phyloP scores from a whole-genome alignment of 2,797 vertebrate genomes.

The Dendrocincla fuliginosa region DNA sequence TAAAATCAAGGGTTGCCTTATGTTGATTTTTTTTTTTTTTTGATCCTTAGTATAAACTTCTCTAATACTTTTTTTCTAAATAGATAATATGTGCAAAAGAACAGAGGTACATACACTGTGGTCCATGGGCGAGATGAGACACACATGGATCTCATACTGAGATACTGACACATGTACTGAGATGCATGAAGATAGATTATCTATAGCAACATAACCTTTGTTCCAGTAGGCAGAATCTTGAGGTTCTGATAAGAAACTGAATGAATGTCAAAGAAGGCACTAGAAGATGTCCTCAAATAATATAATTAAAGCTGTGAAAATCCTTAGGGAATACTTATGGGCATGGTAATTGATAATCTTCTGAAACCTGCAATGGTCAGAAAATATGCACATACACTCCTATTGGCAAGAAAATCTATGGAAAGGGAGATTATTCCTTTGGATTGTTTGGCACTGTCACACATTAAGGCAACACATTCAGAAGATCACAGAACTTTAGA shows the following conservation, averaged over 20 bases:
- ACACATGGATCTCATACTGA: not conserved
- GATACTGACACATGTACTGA: not conserved
- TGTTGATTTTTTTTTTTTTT: not conserved
- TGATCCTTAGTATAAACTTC: not conserved
- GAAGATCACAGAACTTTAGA: not conserved
- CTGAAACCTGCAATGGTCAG: not conserved
- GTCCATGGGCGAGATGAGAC: not conserved
- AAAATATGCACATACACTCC: not conserved
- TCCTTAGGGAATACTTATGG: not conserved
- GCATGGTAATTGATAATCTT: not conserved
- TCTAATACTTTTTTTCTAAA: not conserved
- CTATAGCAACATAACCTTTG: not conserved
- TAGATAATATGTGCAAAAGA: not conserved
- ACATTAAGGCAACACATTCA: not conserved
- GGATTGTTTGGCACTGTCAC: not conserved
- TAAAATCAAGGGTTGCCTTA: not conserved
- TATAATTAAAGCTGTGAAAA: not conserved
- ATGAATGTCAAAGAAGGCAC: not conserved
- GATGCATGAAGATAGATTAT: not conserved
- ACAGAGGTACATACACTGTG: not conserved
- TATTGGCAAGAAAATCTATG: not conserved
- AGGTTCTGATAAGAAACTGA: not conserved
- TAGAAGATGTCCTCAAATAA: not conserved
- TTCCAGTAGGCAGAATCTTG: not conserved
- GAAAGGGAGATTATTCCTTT: not conserved